Base-by-base conservation (phyloP, 2,113 vertebrate species). In the Pogonocichla stellata region DNA sequence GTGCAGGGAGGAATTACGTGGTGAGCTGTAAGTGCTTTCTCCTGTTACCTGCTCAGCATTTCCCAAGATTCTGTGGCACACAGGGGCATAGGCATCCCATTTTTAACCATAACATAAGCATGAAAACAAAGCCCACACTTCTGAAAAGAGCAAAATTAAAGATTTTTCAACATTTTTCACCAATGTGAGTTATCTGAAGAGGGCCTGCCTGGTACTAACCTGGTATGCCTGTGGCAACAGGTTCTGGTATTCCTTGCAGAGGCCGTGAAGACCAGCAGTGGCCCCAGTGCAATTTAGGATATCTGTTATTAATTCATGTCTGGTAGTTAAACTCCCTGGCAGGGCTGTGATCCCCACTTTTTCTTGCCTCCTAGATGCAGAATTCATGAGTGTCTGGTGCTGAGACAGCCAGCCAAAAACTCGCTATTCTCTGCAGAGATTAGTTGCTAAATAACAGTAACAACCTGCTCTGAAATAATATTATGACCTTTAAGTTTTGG, bases 341-440 rank as follows among this genome's bases (percentile, higher is more conserved):
- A 56, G 22, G 45, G 12, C 5, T 38, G 5, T 57, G 65, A 58
- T 12, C 18, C 75, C 66, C 9, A 8, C 14, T 51, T n/a, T 78
- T 90, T 82, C 50, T 83, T 64, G 34, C 60, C 33, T 85, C 45
- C 28, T 19, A 67, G 19, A 48, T 3, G 0, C 23, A 60, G 47
- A 24, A 51, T 48, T 70, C 0, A 0, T 8, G 28, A 45, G 18
- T 78, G 47, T 7, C 62, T 92, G 23, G 6, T n/a, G 38, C 40
- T 42, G 60, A 92, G 51, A 33, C 2, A 6, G 36, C 22, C 29
- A 42, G 13, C 12, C 14, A 74, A 80, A 93, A 57, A 1, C 34
- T 50, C 80, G 11, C 36, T 8, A 2, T n/a, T 88, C 50, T 57
- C 80, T 40, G 19, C 7, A 29, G 33, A 47, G 38, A 40, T 78